Percentiles rank a stretch among this genome's conserved stretches.
Evolutionary conservation across 2,888 invertebrate species (phyloP).

Genomic region (Oscheius sp.): DNA sequence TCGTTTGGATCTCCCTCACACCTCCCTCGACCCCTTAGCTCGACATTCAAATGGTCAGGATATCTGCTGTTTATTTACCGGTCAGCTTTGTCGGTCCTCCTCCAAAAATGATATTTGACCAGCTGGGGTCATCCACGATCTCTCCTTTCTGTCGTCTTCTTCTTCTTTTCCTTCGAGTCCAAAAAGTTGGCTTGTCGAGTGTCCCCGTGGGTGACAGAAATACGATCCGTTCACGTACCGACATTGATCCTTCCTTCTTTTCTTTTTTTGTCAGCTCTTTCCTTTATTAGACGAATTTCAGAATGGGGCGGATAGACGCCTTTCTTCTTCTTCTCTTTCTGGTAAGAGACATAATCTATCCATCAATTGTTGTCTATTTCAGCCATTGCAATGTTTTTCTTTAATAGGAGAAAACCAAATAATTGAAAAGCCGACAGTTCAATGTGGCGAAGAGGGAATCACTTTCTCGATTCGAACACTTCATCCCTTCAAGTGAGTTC

Average conservation of each 20-base stretch:
- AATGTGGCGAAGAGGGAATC: constrained; percentile 60
- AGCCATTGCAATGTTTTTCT: background rate
- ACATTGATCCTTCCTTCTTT: background rate
- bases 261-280: background rate
- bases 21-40: background rate
- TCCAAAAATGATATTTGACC: constrained; percentile 13
- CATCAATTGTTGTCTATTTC: too few species aligned
- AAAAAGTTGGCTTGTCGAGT: constrained; percentile 1
- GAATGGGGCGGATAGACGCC: constrained; percentile 20
- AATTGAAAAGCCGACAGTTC: constrained; percentile 57
- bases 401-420: constrained; percentile 56
- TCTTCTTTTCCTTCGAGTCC: background rate
- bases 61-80: constrained; percentile 12
- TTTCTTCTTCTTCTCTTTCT: background rate
- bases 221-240: constrained; percentile 25
- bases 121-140: constrained; percentile 15
- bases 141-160: background rate
- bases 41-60: constrained; percentile 3
- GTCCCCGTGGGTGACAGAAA: background rate
- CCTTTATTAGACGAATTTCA: constrained; percentile 2
- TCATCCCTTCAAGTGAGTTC: constrained; percentile 56
- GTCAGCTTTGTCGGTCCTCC: constrained; percentile 10
- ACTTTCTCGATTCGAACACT: constrained; percentile 57
- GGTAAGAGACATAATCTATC: too few species aligned
- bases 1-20: background rate